Conservation (phyloP, 2,888 invertebrate genomes). For the Nycteola revayana region DNA sequence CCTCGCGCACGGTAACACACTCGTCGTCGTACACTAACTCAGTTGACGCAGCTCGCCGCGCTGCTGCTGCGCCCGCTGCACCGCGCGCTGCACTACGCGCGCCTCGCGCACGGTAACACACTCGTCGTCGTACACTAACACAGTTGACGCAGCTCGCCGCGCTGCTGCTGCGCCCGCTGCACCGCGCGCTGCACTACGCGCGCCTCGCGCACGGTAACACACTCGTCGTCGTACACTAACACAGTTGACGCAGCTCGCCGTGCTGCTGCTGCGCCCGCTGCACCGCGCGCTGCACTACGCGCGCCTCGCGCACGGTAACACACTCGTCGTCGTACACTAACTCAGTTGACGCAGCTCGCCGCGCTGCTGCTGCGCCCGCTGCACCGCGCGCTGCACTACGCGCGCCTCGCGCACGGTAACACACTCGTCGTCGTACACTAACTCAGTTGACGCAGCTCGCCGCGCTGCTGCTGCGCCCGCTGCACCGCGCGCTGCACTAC, state of each 20-base stretch:
- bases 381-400: conserved; percentile 66
- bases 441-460: neutral
- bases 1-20: no score
- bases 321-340: conserved; percentile 90
- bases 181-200: conserved; percentile 85
- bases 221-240: neutral
- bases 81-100: neutral
- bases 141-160: no score
- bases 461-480: neutral
- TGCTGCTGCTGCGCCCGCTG: conserved; percentile 91
- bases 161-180: conserved; percentile 84
- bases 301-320: no score
- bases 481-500: neutral
- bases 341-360: conserved; percentile 82
- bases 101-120: neutral
- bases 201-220: no score
- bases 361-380: conserved; percentile 86
- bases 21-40: neutral
- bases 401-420: no score
- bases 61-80: neutral
- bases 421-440: conserved; percentile 25
- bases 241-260: no score
- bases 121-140: neutral
- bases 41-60: neutral
- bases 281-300: conserved; percentile 90